Conservation (phyloP, 2,888 invertebrate species). For the Cantharis rustica region DNA sequence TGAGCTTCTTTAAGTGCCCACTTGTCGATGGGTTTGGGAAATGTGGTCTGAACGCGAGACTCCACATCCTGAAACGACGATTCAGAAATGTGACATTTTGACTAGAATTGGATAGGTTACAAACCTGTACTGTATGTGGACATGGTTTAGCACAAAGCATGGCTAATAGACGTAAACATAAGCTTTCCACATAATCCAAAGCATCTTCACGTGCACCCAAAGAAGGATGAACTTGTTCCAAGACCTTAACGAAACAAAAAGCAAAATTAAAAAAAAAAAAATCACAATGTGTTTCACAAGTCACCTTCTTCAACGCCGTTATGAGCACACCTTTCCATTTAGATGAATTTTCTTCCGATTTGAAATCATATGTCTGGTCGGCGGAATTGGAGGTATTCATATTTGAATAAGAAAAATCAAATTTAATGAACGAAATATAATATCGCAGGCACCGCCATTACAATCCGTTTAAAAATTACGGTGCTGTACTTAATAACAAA, state of each 20-base stretch:
- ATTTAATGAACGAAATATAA: conserved; percentile 36
- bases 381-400: conserved; percentile 58
- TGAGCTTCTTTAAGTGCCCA: conserved; percentile 93
- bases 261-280: conserved; percentile 15
- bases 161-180: conserved; percentile 85
- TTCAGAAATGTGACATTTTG: not conserved
- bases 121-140: conserved; percentile 77
- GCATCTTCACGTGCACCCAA: conserved; percentile 87
- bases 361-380: conserved; percentile 77
- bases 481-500: conserved; percentile 37
- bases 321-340: conserved; percentile 94
- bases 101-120: not conserved
- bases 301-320: conserved; percentile 84
- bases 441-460: conserved; percentile 42
- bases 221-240: conserved; percentile 89
- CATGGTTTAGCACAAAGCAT: conserved; percentile 87
- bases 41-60: conserved; percentile 86
- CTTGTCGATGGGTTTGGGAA: conserved; percentile 93
- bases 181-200: conserved; percentile 87
- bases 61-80: conserved; percentile 76
- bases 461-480: conserved; percentile 29
- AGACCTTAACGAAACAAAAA: conserved; percentile 65
- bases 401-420: conserved; percentile 35
- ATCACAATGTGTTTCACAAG: conserved; percentile 8
- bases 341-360: conserved; percentile 83